These are phyloP conservation scores for Andrena dorsata DNA, from an alignment of 2,888 invertebrate species.

Conservation along the genomic window DNA sequence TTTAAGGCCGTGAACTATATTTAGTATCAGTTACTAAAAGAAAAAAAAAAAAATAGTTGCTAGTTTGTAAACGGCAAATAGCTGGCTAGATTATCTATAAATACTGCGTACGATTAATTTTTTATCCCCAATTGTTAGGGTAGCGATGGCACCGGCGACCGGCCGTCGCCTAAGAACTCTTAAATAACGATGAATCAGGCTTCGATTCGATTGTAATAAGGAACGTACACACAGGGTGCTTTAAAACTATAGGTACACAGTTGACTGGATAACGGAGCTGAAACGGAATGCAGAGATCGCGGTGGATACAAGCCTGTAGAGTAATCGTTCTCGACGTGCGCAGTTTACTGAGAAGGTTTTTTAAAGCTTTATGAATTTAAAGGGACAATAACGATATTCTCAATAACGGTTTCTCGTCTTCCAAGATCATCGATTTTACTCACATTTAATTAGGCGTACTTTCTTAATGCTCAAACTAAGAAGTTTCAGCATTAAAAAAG, in stretches of 20 bases:
- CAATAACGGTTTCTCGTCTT: no score
- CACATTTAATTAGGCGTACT: no score
- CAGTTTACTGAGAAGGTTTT: no score
- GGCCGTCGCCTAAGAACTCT: constrained; percentile 62
- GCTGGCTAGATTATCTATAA: constrained; percentile 79
- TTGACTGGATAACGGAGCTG: background rate
- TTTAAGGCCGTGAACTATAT: constrained; percentile 79
- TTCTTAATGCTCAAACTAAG: no score
- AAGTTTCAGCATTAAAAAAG: no score
- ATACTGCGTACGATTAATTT: constrained; percentile 78
- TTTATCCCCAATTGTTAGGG: constrained; percentile 81
- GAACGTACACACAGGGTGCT: background rate
- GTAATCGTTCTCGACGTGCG: background rate
- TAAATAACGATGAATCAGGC: constrained; percentile 61
- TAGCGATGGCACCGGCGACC: constrained; percentile 57
- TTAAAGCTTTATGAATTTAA: no score
- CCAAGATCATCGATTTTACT: no score
- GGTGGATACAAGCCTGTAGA: background rate
- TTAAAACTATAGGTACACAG: background rate
- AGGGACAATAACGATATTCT: no score
- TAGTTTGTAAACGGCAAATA: constrained; percentile 81
- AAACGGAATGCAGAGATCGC: background rate
- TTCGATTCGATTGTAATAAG: constrained; percentile 53
- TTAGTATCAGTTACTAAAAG: constrained; percentile 79
- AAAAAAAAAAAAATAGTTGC: constrained; percentile 63